A percentile compares a stretch with the other conserved stretches of the same genome.
phyloP scores from a whole-genome alignment of 2,888 invertebrate species.

The Netelia inedita region DNA sequence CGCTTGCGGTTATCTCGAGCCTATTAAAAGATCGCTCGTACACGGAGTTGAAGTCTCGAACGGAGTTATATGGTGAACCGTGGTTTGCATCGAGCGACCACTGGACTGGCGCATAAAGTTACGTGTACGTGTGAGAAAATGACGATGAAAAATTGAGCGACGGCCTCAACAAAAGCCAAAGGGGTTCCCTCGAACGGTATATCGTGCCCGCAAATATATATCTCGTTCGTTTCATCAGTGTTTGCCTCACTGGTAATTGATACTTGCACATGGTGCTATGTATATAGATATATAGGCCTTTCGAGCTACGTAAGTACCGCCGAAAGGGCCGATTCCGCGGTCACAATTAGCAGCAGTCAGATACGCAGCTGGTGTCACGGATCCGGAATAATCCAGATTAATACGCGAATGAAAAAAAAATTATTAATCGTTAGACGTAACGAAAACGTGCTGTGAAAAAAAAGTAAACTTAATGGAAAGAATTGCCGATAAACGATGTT shows the following conservation, averaged over 20 bases:
- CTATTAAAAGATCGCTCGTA: constrained; percentile 41
- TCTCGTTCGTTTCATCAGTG: constrained; percentile 52
- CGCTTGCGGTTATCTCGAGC: constrained; percentile 57
- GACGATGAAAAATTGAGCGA: constrained; percentile 38
- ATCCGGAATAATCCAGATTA: too few relatives aligned
- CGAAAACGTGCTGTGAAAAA: too few relatives aligned
- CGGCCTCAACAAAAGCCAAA: constrained; percentile 54
- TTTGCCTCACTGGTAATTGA: constrained; percentile 57
- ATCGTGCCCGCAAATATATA: constrained; percentile 60
- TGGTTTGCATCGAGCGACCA: constrained; percentile 4
- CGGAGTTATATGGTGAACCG: not conserved
- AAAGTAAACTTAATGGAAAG: too few relatives aligned
- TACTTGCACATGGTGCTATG: constrained; percentile 30
- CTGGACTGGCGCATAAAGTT: not conserved
- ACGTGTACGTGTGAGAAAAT: constrained; percentile 21
- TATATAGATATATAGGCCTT: not conserved
- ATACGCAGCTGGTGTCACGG: too few relatives aligned
- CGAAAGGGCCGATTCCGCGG: too few relatives aligned
- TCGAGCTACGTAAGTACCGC: too few relatives aligned
- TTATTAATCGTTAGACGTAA: too few relatives aligned
- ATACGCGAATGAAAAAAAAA: too few relatives aligned
- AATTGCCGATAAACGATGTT: too few relatives aligned
- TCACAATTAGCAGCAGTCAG: too few relatives aligned
- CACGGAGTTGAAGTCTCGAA: constrained; percentile 12
- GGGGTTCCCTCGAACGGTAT: constrained; percentile 54